Conservation (phyloP, 2,888 invertebrate genomes). For the Pachliopta kotzebuea region DNA sequence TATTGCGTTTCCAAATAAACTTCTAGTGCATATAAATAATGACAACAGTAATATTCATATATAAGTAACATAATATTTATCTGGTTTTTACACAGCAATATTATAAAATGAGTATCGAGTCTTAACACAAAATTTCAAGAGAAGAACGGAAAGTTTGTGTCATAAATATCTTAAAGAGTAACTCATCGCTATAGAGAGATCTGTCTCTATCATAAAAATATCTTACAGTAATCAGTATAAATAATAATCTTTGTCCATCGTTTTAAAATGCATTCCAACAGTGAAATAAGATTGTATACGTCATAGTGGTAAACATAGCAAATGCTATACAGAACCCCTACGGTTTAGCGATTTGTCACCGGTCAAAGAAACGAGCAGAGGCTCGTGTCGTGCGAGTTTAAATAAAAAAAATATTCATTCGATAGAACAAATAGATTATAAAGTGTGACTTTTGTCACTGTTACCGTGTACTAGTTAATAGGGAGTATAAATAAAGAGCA, state of each 20-base stretch:
- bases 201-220: too few species aligned
- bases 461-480: constrained; percentile 60
- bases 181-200: too few species aligned
- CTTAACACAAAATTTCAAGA: too few species aligned
- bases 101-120: too few species aligned
- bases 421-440: constrained; percentile 72
- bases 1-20: too few species aligned
- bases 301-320: constrained; percentile 28
- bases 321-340: constrained; percentile 40
- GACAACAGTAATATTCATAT: too few species aligned
- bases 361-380: constrained; percentile 29
- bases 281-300: constrained; percentile 18
- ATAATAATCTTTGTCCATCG: background rate
- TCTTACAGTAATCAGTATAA: background rate
- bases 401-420: constrained; percentile 64
- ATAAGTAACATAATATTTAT: too few species aligned
- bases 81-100: too few species aligned
- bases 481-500: constrained; percentile 53
- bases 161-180: too few species aligned
- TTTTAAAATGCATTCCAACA: constrained; percentile 22
- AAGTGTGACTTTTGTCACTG: constrained; percentile 72
- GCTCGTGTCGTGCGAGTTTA: constrained; percentile 34
- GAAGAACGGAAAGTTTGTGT: too few species aligned
- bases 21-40: too few species aligned
- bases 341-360: constrained; percentile 49